These are phyloP conservation scores for Aurelia aurita complex sp. Pacific DNA, from an alignment of 30 jellyfish, hydroid and myxozoan species.

Conservation along the genomic window DNA sequence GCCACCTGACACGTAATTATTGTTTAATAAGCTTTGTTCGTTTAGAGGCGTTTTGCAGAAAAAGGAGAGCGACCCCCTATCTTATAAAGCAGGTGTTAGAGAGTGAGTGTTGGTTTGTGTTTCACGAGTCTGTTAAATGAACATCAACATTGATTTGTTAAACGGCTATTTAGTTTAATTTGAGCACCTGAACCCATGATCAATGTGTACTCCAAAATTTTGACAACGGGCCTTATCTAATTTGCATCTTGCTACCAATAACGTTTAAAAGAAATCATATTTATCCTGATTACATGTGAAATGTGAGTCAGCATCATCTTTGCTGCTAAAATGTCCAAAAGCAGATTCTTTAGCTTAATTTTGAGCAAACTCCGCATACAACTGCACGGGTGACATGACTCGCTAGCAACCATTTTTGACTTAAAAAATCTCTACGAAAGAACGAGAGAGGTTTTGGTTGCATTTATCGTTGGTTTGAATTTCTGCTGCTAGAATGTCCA, in stretches of 20 bases:
- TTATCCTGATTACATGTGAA: constrained; percentile 15
- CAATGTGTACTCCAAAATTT: constrained; percentile 49
- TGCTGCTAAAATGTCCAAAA: constrained; percentile 17
- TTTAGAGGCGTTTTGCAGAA: constrained; percentile 54
- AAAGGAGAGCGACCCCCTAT: constrained; percentile 69
- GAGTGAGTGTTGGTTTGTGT: constrained; percentile 31
- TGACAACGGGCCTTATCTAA: constrained; percentile 13
- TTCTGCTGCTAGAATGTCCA: too few relatives aligned
- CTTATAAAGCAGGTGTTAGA: constrained; percentile 60
- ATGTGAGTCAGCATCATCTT: constrained; percentile 33
- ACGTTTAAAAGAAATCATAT: constrained; percentile 22
- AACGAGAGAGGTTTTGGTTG: too few relatives aligned
- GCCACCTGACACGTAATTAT: constrained; percentile 69
- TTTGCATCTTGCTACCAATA: constrained; percentile 62
- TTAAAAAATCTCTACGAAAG: too few relatives aligned
- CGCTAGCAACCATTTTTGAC: too few relatives aligned
- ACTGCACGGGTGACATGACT: not conserved
- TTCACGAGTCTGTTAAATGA: constrained; percentile 66
- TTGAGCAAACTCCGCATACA: not conserved
- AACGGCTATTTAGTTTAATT: constrained; percentile 61
- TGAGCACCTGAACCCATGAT: constrained; percentile 56
- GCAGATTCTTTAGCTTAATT: not conserved
- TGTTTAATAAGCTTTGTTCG: constrained; percentile 71
- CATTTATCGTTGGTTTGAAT: too few relatives aligned
- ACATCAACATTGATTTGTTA: constrained; percentile 72